Base-by-base conservation (phyloP, 2,113 vertebrate genomes). In the Shinisaurus crocodilurus region DNA sequence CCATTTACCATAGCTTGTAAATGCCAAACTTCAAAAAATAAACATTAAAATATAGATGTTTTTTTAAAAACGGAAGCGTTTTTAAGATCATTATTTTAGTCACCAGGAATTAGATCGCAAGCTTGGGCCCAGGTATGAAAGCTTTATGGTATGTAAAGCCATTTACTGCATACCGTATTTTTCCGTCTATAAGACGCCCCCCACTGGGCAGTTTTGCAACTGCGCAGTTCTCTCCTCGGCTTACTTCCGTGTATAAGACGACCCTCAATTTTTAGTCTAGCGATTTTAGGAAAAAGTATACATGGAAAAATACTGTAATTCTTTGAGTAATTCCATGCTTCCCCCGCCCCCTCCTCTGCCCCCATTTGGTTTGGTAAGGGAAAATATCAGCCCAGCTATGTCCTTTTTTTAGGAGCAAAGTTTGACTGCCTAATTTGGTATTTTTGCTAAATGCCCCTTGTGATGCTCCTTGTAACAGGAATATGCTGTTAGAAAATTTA, bases 401-500 rank as follows among this genome's bases (percentile, higher is more conserved):
- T n/a, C 15, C 87, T 63, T 92, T 94, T 94, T 96, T 54, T 72
- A 91, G 75, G 29, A 92, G 48, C 40, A 70, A 89, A 63, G 60
- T 80, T 54, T 54, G 82, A 0, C 25, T 88, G 50, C 54, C 70
- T 82, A 48, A 43, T 12, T 18, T 88, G 82, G 40, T n/a, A 13
- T 74, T 92, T 95, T 93, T 72, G 72, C 37, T 87, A 85, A 60
- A 63, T 67, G 32, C 89, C 80, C 89, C 83, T 92, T 94, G 67
- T 92, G 9, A 1, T 1, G 7, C 32, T 90, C n/a, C 43, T 27
- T 91, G 0, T 32, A 16, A n/a, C n/a, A 85, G 87, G 57, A 91
- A 27, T 92, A 94, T 91, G 88, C 85, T 91, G 92, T 70, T 54
- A 82, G 37, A 89, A 79, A 80, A 90, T 45, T 93, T 93, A 91